Evolutionary conservation across 1,140 invertebrate genomes (phyloP), one percentile per base, ranked within the genome.

Genomic region (Eueides isabella): DNA sequence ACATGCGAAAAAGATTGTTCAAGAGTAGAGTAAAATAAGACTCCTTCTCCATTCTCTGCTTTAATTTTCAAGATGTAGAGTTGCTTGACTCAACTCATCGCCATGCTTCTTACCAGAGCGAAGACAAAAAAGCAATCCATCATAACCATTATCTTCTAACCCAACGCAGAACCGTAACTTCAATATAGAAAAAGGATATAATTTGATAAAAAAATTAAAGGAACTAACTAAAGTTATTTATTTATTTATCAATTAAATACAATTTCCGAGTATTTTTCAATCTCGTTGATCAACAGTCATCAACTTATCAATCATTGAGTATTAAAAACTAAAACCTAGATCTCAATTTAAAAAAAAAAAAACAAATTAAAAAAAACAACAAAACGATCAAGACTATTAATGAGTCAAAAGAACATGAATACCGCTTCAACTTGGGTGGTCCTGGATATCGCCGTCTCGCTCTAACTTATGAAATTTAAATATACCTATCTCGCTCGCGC

Each of bases 381-480:
- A 12, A 65, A 74, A 74, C 67, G 48, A 74, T 74, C 72, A 74
- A 74, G 72, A 74, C 72, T 74, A 74, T 70, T 67, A 69, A 70
- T 65, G 66, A 38, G 11, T 48, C 61, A 74, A 70, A 70, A 74
- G 72, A 74, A 69, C 72, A 74, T 63, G 72, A 74, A 74, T 69
- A 70, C 72, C 67, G 61, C 72, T 23, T 74, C 72, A 23, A 74
- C 72, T 74, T 74, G 72, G 72, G 72, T 74, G 72, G 72, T 74
- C 72, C 72, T 63, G 23, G 41, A 7, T 35, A 29, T 26, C 6
- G 14, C 67, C 29, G 30, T 65, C 62, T n/a, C 62, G 44, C 31
- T 70, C 72, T 65, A 64, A 38, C 72, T 28, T 41, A 33, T 38
- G 23, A 7, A 4, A 4, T 35, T 65, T 14, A 29, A 28, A 55